Evolutionary conservation across 1,140 invertebrate species (phyloP), one percentile per base, ranked within the genome.

Genomic region (Acyrthosiphon pisum): DNA sequence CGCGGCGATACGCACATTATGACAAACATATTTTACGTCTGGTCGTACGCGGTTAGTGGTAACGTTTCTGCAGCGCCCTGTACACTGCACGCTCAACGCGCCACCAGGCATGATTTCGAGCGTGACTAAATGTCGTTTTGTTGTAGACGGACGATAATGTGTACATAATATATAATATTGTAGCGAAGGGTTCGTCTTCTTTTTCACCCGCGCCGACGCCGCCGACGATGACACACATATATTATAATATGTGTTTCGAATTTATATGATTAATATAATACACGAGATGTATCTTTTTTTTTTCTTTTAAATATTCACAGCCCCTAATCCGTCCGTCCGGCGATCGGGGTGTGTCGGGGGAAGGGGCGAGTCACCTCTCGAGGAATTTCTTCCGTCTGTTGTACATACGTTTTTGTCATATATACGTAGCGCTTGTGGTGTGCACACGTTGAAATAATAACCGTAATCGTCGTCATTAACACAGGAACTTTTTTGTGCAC

Each of bases 61-160:
- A 41, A 41, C 1, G 26, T 46, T 46, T 46, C 14, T 86, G 41
- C 11, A 90, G n/a, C 26, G 44, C 89, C 37, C 53, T 90, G 37
- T 90, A 60, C 22, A 56, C n/a, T 44, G 6, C n/a, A 76, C 20
- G 22, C 23, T 30, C 23, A 23, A 23, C 81, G 81, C 35, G 81
- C 35, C 37, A 26, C 22, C 2, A 44, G 37, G 41, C 46, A 9
- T 88, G 11, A 76, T 68, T 56, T 76, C 46, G 60, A 68, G 90
- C 90, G 90, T 91, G 90, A 91, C 68, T 48, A 50, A 91, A 91
- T 91, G 90, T 81, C 90, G 68, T 68, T 76, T 91, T 81, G 68
- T 50, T 83, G 35, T n/a, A 37, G 87, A 89, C 87, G 46, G 20
- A 37, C 20, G 35, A 89, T n/a, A 23, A 56, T 56, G 56, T 44